These are phyloP conservation scores for Hestina assimilis DNA, from an alignment of 1,140 invertebrate genomes.

Conservation along the genomic window DNA sequence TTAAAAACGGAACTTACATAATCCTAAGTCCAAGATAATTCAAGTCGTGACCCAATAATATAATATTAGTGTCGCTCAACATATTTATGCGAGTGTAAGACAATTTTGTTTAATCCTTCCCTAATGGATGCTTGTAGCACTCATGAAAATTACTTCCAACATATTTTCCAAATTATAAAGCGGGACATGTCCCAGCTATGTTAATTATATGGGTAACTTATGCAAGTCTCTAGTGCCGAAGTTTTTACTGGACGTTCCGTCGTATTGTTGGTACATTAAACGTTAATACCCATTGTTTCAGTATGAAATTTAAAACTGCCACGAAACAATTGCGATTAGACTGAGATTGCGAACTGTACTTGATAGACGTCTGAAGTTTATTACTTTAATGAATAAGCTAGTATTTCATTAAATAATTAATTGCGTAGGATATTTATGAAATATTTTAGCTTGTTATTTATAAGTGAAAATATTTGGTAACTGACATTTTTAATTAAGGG, in stretches of 20 bases:
- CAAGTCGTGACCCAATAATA: too few species aligned
- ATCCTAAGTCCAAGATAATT: too few species aligned
- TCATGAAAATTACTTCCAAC: too few species aligned
- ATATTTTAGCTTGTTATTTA: too few species aligned
- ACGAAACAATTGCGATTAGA: constrained; percentile 44
- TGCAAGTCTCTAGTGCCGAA: constrained; percentile 45
- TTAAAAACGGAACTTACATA: too few species aligned
- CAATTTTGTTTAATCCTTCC: not conserved
- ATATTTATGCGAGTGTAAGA: too few species aligned
- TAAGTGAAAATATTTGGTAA: too few species aligned
- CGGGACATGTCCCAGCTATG: not conserved
- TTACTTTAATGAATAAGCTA: constrained; percentile 6
- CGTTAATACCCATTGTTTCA: constrained; percentile 52
- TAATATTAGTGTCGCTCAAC: too few species aligned
- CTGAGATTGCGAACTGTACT: constrained; percentile 25
- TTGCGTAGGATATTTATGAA: too few species aligned
- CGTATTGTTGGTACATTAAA: constrained; percentile 72
- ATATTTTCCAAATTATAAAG: not conserved
- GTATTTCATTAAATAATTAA: too few species aligned
- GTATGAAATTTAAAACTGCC: constrained; percentile 49
- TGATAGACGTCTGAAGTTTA: constrained; percentile 26
- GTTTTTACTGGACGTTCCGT: constrained; percentile 65
- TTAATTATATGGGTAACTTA: constrained; percentile 20
- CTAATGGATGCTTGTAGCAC: not conserved
- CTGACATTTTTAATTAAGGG: too few species aligned